These are phyloP conservation scores for Oreochromis grahami DNA, from an alignment of 2,797 vertebrate species.

Conservation along the genomic window DNA sequence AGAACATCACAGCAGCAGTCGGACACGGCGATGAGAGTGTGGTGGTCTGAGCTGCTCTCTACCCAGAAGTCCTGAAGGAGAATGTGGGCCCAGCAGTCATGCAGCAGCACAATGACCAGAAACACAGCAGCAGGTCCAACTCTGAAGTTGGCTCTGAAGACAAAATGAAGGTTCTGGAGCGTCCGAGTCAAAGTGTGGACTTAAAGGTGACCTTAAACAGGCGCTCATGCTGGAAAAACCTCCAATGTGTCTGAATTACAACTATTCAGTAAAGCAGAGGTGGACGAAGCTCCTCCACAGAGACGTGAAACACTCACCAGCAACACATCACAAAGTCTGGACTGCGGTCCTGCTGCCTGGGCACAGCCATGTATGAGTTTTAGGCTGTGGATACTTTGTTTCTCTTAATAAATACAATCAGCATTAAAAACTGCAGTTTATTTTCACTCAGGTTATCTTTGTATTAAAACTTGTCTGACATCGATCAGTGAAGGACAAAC, in stretches of 20 bases:
- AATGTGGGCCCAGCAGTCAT: neutral
- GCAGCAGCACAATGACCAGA: neutral
- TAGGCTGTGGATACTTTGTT: neutral
- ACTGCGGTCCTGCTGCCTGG: neutral
- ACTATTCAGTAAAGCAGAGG: neutral
- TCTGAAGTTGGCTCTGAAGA: neutral
- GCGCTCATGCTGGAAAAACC: neutral
- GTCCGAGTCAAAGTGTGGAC: neutral
- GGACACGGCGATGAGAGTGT: accelerated
- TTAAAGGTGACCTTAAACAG: neutral
- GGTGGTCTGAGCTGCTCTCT: neutral
- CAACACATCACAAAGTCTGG: neutral
- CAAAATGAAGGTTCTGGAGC: neutral
- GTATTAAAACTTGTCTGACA: neutral
- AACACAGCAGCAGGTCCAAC: neutral
- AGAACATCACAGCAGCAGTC: neutral
- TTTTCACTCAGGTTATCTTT: neutral
- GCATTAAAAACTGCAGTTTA: neutral
- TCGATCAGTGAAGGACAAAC: neutral
- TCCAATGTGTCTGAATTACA: neutral
- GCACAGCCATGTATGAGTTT: neutral
- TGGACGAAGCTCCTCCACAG: neutral
- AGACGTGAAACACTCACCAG: neutral
- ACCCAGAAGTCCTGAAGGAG: neutral
- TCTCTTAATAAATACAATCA: accelerated